Evolutionary conservation across 2,797 vertebrate genomes (phyloP), one percentile per base, ranked within the genome.

Genomic region (Podarcis siculus): DNA sequence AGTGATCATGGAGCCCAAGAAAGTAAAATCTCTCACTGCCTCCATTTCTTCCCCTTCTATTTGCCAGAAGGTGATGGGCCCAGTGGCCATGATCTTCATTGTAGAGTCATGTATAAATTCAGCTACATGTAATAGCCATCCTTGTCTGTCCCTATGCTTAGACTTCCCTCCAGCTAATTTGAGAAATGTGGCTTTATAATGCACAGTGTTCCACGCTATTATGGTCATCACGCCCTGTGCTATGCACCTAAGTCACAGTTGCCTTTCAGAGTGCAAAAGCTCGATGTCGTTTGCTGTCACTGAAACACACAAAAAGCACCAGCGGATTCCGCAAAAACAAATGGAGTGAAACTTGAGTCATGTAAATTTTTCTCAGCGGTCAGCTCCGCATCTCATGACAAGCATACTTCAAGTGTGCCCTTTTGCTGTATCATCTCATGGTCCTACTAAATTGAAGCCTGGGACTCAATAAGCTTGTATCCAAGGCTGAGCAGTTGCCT

Each of bases 281-380:
- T 58, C 15, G 17, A 7, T 71, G 12, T 49, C 37, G 5, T 27
- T 84, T 58, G n/a, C 30, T 58, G n/a, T 71, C 21, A 23, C 19
- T 8, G 5, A 35, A 71, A 58, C 71, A 23, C 61, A 61, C 32
- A 32, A 42, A 87, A 81, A 39, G 55, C 78, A 37, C n/a, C 25
- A 19, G 49, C 49, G 45, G 37, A 45, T 4, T 3, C 35, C 45
- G 30, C 79, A 73, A 87, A 87, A 75, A 75, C 27, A 27, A 58
- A 80, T 64, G 13, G 3, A 87, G 21, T 66, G 35, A 81, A 87
- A 87, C 37, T 87, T 69, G 72, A 80, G 78, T n/a, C 25, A n/a
- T 17, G 17, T 61, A 61, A 35, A 39, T 84, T 37, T 75, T 84
- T 84, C 79, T 42, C 27, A 66, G 27, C 17, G 42, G 79, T 64